Evolutionary conservation across 2,797 vertebrate species (phyloP).

Genomic region (Muscicapa striata): DNA sequence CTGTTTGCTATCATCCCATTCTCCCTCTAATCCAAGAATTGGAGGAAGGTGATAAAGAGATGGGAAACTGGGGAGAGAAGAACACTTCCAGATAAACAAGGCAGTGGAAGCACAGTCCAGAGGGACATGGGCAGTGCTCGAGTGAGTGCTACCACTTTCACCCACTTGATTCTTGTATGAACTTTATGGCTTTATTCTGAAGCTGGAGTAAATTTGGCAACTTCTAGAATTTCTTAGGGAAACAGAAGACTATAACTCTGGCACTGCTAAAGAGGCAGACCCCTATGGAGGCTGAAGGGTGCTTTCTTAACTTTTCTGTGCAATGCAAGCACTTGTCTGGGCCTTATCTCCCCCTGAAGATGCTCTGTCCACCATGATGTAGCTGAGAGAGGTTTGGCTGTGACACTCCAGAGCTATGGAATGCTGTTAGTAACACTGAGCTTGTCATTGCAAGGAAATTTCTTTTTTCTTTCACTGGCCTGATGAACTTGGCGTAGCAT

Average conservation of each 20-base stretch:
- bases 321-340: fast-evolving
- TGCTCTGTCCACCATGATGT: background rate
- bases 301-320: background rate
- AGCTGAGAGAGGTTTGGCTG: background rate
- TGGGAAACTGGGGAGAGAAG: background rate
- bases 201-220: background rate
- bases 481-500: background rate
- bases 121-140: fast-evolving
- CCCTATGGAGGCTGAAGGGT: background rate
- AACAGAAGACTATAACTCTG: background rate
- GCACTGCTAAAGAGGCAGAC: background rate
- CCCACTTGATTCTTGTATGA: background rate
- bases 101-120: background rate
- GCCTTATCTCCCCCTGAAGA: background rate
- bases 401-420: background rate
- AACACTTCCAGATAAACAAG: background rate
- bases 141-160: background rate
- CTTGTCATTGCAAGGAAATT: background rate
- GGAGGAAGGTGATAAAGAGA: background rate
- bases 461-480: background rate
- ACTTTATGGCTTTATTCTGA: background rate
- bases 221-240: background rate
- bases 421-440: background rate
- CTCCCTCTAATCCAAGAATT: background rate
- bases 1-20: background rate